These are phyloP conservation scores for Sitta europaea DNA, from an alignment of 2,113 vertebrate genomes.

Conservation along the genomic window DNA sequence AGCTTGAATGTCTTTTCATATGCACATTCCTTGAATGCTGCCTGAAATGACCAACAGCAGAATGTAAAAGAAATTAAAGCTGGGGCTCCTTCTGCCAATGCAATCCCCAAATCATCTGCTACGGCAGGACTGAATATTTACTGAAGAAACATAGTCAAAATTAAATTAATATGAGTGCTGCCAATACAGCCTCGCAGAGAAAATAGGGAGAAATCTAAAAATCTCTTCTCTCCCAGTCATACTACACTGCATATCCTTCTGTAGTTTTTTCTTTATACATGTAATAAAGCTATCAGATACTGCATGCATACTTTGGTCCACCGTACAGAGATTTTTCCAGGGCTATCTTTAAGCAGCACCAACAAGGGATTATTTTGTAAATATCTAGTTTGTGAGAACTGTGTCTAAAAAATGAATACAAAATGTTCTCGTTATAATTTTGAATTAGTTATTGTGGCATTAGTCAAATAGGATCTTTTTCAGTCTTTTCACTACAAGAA, in stretches of 20 bases:
- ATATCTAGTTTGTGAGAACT: background rate
- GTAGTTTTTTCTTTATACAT: background rate
- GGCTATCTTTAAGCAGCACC: background rate
- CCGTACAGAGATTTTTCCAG: background rate
- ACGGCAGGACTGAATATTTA: background rate
- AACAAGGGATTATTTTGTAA: background rate
- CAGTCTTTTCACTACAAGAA: background rate
- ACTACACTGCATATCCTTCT: background rate
- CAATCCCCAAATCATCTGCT: background rate
- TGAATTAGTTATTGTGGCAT: background rate
- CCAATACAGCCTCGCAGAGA: background rate
- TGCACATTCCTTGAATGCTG: background rate
- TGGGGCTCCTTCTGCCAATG: background rate
- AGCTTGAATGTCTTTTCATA: conserved; percentile 15
- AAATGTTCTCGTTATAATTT: background rate
- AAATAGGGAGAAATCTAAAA: background rate
- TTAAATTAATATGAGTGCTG: background rate
- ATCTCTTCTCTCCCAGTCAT: background rate
- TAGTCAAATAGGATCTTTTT: background rate
- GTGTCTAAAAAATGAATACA: background rate
- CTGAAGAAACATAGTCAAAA: background rate
- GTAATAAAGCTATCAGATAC: background rate
- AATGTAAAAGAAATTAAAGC: conserved; percentile 7
- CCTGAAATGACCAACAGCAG: conserved; percentile 35
- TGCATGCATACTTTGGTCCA: background rate